Evolutionary conservation across 2,888 invertebrate genomes (phyloP), one percentile per base, ranked within the genome.

Genomic region (Julus scandinavius): DNA sequence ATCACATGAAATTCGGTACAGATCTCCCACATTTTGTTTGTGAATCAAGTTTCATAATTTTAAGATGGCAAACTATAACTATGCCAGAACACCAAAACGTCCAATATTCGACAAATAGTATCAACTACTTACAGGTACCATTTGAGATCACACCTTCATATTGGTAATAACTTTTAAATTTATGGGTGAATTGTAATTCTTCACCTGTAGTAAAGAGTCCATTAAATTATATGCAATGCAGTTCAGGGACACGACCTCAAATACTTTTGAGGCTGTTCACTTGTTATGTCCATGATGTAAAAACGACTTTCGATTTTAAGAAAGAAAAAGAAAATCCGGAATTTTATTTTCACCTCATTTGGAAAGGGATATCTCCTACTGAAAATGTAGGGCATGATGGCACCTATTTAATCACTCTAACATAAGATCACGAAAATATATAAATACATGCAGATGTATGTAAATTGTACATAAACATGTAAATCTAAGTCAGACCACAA

Each of bases 191-290:
- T 80, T 80, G 9, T 38, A 40, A 13, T 38, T 80, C 13, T 38
- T 80, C 38, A 80, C 38, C 80, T 80, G 80, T 3, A 29, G 29
- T 29, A 7, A 40, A 80, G 38, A 38, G 38, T 80, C 38, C 15
- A 38, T 80, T 15, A 63, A 63, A n/a, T n/a, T n/a, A n/a, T 20
- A 20, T 20, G 20, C n/a, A n/a, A 38, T 38, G 13, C 80, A 38
- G 80, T 80, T 80, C 80, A 80, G 80, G 80, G 80, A 80, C 80
- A 38, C 15, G 80, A 80, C 80, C 80, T 80, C 80, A 80, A 80
- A 80, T 40, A 54, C 54, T 54, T 38, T 38, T 13, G 80, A 80
- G 80, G 80, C 38, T 80, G 80, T 80, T 80, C 80, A 80, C 80
- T 38, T 80, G 7, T 29, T 80, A 3, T 38, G 15, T 9, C 4